These are phyloP conservation scores for Neuroscelio doddi DNA, from an alignment of 2,888 invertebrate species.

Conservation along the genomic window DNA sequence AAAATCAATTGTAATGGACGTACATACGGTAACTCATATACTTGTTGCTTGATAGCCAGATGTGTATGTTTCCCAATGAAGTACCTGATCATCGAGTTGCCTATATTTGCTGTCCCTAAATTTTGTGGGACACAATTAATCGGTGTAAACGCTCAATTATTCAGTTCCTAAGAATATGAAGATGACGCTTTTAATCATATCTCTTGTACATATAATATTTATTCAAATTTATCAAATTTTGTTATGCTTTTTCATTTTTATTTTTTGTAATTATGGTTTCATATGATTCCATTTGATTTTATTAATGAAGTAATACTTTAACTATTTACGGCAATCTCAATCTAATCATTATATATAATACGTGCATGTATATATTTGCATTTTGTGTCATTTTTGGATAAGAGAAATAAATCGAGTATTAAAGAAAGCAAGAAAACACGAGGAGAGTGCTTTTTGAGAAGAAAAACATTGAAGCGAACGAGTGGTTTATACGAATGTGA, in stretches of 20 bases:
- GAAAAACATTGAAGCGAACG: constrained; percentile 25
- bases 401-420: constrained; percentile 3
- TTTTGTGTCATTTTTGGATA: too few species aligned
- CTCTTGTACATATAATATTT: too few species aligned
- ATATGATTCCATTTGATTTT: too few species aligned
- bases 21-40: constrained; percentile 53
- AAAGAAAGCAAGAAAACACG: constrained; percentile 7
- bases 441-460: constrained; percentile 13
- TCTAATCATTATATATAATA: too few species aligned
- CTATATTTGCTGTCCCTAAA: constrained; percentile 47
- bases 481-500: constrained; percentile 47
- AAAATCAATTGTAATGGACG: constrained; percentile 42
- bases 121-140: constrained; percentile 55
- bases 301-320: too few species aligned
- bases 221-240: too few species aligned
- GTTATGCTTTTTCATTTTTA: too few species aligned
- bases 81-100: constrained; percentile 32
- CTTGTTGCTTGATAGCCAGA: constrained; percentile 63
- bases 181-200: constrained; percentile 16
- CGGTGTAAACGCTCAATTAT: constrained; percentile 53
- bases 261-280: too few species aligned
- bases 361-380: too few species aligned
- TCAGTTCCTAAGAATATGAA: constrained; percentile 36
- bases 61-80: constrained; percentile 50
- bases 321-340: too few species aligned